phyloP scores from a whole-genome alignment of 2,797 vertebrate species.

The Tolypeutes matacus region DNA sequence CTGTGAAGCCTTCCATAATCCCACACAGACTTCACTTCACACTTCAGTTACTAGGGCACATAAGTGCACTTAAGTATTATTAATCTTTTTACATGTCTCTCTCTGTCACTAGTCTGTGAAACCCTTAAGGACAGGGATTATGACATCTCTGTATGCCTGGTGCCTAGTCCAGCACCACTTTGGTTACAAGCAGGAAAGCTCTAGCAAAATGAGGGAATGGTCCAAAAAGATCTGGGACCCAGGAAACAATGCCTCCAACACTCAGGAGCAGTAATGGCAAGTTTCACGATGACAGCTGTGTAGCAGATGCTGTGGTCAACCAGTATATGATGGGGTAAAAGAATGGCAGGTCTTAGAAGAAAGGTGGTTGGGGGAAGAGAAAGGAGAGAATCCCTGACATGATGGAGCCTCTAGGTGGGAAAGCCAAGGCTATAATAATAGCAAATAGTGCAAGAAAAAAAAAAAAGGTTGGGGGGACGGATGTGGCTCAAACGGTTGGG shows the following conservation, averaged over 20 bases:
- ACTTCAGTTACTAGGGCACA: background rate
- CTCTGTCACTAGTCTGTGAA: background rate
- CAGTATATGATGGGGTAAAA: background rate
- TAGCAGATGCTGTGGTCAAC: background rate
- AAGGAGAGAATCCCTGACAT: background rate
- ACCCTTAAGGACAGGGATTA: background rate
- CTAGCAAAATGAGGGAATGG: background rate
- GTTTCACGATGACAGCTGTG: background rate
- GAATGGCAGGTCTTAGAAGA: background rate
- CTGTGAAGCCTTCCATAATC: background rate
- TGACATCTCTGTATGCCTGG: too few species aligned
- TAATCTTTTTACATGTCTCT: background rate
- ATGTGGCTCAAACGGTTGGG: too few species aligned
- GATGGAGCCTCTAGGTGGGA: rapidly evolving
- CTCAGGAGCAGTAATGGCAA: background rate
- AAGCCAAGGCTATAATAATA: background rate
- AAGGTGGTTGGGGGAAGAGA: background rate
- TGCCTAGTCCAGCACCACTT: background rate
- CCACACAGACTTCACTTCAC: background rate
- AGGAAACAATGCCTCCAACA: background rate
- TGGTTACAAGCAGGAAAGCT: background rate
- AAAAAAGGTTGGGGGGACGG: too few species aligned
- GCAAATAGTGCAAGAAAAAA: background rate
- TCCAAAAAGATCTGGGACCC: background rate
- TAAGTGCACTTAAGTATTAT: background rate